Conservation (phyloP, 2,797 vertebrate genomes). For the Poecile montanus region DNA sequence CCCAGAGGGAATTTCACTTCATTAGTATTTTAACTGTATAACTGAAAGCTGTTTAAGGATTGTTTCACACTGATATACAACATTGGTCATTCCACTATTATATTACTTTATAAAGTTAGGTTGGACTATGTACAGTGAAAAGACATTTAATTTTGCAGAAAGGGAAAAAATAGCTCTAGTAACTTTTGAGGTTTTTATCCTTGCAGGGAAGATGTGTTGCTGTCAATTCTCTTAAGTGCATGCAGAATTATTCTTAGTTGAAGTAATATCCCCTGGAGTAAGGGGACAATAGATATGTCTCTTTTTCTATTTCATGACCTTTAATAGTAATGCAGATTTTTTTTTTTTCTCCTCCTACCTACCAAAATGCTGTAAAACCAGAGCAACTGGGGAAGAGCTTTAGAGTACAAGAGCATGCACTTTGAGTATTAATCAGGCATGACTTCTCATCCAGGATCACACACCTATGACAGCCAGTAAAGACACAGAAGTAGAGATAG, state of each 20-base stretch:
- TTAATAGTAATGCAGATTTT: background rate
- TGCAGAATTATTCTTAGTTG: background rate
- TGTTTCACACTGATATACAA: background rate
- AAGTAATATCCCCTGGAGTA: background rate
- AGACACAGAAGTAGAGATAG: background rate
- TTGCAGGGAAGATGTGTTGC: background rate
- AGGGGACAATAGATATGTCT: background rate
- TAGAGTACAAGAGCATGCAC: background rate
- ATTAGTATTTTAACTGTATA: background rate
- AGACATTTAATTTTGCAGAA: background rate
- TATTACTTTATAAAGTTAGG: background rate
- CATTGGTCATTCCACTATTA: background rate
- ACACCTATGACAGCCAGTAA: background rate
- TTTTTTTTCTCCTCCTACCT: background rate
- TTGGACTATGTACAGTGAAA: background rate
- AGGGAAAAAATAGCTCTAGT: background rate
- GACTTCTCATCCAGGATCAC: background rate
- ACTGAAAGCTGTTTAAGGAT: slow-evolving; percentile 7
- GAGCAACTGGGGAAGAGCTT: background rate
- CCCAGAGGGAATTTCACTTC: background rate
- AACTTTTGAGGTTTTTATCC: background rate
- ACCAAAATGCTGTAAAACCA: background rate
- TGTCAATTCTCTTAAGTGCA: background rate
- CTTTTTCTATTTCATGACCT: background rate
- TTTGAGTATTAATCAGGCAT: background rate